Base-by-base conservation (phyloP, 2,797 vertebrate genomes). In the Pampus argenteus region DNA sequence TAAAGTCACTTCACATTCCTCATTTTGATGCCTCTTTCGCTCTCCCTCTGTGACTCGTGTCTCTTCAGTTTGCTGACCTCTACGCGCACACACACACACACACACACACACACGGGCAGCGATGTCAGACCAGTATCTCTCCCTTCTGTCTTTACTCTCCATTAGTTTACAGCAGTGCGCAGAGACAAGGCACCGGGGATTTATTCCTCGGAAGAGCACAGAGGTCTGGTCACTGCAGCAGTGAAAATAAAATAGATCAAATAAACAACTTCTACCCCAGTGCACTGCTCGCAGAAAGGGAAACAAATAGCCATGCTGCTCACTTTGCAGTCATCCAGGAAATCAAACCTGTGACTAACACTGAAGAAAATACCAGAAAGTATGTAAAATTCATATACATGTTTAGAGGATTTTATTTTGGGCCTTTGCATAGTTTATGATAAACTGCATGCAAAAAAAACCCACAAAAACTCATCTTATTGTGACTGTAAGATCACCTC, bases 51-150 rank as follows among this genome's bases (percentile, higher is more conserved):
- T 38, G 67, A 64, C 63, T 64, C 72, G 49, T 29, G 64, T 74
- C 78, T 75, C 62, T 68, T 76, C 81, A 47, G 79, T 55, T 79
- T 8, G 7, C 76, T 59, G 81, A 84, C 82, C 81, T 83, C 70
- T 62, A 72, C 1, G 60, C 73, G 79, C 64, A 55, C 81, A 82
- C 67, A 80, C 64, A 55, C 81, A 82, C 67, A 80, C 64, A 55
- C 81, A 82, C 67, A 80, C 64, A 55, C 81, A 80, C 64, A 55
- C 81, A 82, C 67, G 57, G 70, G 58, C 81, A 80, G 50, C 61
- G 1, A 55, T 61, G 78, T 86, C 83, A 76, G 69, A 64, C 54
- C 52, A 36, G 51, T 61, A 58, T 69, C 78, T 72, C 61, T 82
- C 76, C 75, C 60, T 40, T 76, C 83, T 50, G 58, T 66, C 78